A percentile compares a stretch with the other conserved stretches of the same genome.
phyloP scores from a whole-genome alignment of 2,888 invertebrate genomes.

The Agrochola lota region DNA sequence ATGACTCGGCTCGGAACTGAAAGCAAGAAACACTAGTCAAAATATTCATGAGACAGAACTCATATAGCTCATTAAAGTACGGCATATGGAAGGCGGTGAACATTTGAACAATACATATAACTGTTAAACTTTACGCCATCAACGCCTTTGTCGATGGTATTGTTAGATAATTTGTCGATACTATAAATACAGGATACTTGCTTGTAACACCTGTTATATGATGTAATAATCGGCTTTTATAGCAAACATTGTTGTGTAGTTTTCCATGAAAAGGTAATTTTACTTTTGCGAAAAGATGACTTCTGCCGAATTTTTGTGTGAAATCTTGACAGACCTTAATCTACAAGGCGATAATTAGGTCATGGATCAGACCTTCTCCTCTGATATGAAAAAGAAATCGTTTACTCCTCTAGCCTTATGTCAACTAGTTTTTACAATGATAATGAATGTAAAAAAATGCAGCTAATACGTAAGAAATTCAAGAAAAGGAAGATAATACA shows the following conservation, averaged over 20 bases:
- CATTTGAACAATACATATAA: constrained; percentile 5
- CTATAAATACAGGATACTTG: constrained; percentile 8
- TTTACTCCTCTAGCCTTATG: neutral
- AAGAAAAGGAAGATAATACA: neutral
- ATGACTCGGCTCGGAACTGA: constrained; percentile 1
- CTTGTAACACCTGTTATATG: neutral
- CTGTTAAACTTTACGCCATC: constrained; percentile 33
- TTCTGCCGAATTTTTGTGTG: no score
- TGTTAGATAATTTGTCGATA: constrained; percentile 36
- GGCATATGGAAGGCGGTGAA: constrained; percentile 24
- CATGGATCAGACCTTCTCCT: no score
- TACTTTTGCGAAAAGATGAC: neutral
- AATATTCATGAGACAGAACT: constrained; percentile 33
- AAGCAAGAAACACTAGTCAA: constrained; percentile 21
- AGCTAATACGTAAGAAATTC: neutral
- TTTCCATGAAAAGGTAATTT: neutral
- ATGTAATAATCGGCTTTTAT: constrained; percentile 10
- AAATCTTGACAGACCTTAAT: neutral
- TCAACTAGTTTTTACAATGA: neutral
- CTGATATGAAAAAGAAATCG: neutral
- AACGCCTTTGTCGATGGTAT: neutral
- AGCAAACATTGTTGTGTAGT: neutral
- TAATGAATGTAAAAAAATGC: neutral
- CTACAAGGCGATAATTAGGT: neutral
- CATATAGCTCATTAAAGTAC: constrained; percentile 19